Evolutionary conservation across 2,113 vertebrate genomes (phyloP), one percentile per base, ranked within the genome.

Genomic region (Oenanthe oenanthe): DNA sequence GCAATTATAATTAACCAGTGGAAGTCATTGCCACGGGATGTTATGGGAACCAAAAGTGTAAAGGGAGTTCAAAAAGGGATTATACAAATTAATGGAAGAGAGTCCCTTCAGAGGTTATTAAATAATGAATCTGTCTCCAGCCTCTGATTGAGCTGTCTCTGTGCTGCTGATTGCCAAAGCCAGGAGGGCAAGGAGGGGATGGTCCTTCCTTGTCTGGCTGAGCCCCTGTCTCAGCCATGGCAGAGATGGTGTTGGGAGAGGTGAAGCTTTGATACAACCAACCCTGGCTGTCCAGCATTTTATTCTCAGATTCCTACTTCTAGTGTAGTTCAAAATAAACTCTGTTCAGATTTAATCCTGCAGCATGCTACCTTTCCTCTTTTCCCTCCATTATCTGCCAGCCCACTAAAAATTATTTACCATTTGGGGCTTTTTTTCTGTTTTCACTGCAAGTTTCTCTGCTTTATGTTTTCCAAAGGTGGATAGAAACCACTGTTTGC

Each of bases 11-110:
- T 97, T 92, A 86, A 86, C 80, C 78, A 25, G n/a, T 80, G 72
- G 88, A 95, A 95, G 94, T 94, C 91, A 88, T 94, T 93, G 95
- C 92, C 82, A 93, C 56, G 18, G 95, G 94, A 95, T 88, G 94
- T 92, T 95, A 77, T 34, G 51, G 85, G 73, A 97, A 63, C 62
- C 51, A 73, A 0, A 83, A 90, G 92, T 92, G 85, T 95, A 58
- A 82, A 95, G 85, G 74, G 93, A 96, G 85, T 94, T 95, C 77
- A 91, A 3, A 85, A 93, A 95, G 62, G 74, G 82, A 92, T 94
- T 97, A 90, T 53, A 40, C 29, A 57, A 92, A 79, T 93, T 70
- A 95, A 76, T 76, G 45, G 54, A 72, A 61, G 82, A 72, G 78
- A 72, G 84, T 92, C 88, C 74, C 42, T 76, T 82, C 67, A 68